Base-by-base conservation (phyloP, 1,140 invertebrate species). In the Uloborus diversus region DNA sequence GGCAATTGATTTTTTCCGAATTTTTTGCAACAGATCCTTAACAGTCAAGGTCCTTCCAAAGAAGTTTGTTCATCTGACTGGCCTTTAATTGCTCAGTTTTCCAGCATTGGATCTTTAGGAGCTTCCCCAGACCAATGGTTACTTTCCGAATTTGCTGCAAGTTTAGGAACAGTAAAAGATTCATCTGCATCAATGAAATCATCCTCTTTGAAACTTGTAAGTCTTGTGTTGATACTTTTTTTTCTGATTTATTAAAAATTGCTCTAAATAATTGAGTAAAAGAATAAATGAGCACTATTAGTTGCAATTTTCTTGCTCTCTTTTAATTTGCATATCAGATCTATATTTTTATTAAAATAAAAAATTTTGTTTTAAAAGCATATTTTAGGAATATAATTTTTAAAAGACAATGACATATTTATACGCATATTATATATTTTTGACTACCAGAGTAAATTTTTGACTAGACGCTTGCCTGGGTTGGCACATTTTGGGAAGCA, bases 41-140 rank as follows among this genome's bases (percentile, higher is more conserved):
- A 84, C 57, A 80, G 85, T 23, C 82, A 85, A 83, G 86, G 86
- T 32, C 85, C 85, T 61, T 75, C 81, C 20, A 64, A 70, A 14
- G 62, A 81, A 17, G 37, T 64, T 13, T 81, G 86, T 4, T 82
- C 82, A 53, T 13, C 90, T 0, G 83, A 88, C n/a, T 94, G 92
- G 92, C 89, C 89, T 23, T 85, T 94, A 5, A 86, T 97, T 32
- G 92, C 92, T 17, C 96, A 98, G 87, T 94, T 94, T 82, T 97
- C 95, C 14, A 97, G 95, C 82, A 94, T 98, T 75, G 96, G 97
- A 5, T 93, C 91, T 35, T 89, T 96, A 42, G 95, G 95, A 9
- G 85, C 90, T 4, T 90, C 87, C 78, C 89, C 90, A 33, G 89
- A 90, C n/a, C 86, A 89, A 14, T 96, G 94, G 94, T 83, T 95